Percentiles rank a stretch among this genome's conserved stretches.
Evolutionary conservation across 2,888 invertebrate genomes (phyloP).

Genomic region (Nephrocerus scutellatus): DNA sequence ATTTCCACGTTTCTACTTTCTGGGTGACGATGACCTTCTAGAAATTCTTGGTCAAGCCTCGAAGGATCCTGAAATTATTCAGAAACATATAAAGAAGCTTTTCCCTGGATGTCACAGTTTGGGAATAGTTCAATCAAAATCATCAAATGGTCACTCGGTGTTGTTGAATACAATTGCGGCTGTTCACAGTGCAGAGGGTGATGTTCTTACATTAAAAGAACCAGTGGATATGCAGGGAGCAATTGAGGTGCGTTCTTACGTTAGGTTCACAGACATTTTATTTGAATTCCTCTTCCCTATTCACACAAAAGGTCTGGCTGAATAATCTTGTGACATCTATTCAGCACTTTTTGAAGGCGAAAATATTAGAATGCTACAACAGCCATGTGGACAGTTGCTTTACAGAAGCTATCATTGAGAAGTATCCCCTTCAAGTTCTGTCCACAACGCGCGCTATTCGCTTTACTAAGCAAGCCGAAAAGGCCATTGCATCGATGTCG

Average conservation of each 20-base stretch:
- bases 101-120: conserved; percentile 86
- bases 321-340: conserved; percentile 73
- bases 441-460: conserved; percentile 77
- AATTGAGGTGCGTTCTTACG: conserved; percentile 35
- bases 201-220: conserved; percentile 33
- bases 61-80: conserved; percentile 75
- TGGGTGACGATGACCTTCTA: conserved; percentile 95
- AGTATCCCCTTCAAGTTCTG: conserved; percentile 61
- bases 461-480: conserved; percentile 79
- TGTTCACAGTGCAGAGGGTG: conserved; percentile 50
- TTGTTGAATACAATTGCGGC: conserved; percentile 42
- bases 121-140: conserved; percentile 49
- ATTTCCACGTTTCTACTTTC: conserved; percentile 93
- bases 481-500: conserved; percentile 63
- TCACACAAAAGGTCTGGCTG: conserved; percentile 35
- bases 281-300: neutral
- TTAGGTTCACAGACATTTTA: conserved; percentile 1
- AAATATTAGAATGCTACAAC: conserved; percentile 56
- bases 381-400: conserved; percentile 33
- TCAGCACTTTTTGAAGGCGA: conserved; percentile 64
- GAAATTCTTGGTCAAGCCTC: conserved; percentile 92
- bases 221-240: conserved; percentile 40
- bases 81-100: conserved; percentile 90
- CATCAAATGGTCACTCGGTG: conserved; percentile 18
- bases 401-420: conserved; percentile 49